Base-by-base conservation (phyloP, 2,113 vertebrate species). In the Protomyctophum bolini region DNA sequence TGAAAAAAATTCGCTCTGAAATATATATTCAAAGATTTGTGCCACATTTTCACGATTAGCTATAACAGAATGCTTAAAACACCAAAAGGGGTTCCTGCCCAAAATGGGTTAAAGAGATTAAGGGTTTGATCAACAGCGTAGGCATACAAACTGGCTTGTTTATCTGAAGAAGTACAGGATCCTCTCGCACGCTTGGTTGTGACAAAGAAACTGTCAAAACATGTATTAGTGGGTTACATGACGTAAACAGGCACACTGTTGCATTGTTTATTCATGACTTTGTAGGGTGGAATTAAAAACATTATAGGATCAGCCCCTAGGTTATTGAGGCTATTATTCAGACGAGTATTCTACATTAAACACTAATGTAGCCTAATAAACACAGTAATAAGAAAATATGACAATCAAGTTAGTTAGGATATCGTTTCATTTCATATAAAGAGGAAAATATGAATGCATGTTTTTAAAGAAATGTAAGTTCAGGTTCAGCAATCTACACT, bases 31-130 rank as follows among this genome's bases (percentile, higher is more conserved):
- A n/a, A n/a, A n/a, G n/a, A n/a, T n/a, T n/a, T n/a, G n/a, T n/a
- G n/a, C n/a, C n/a, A n/a, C n/a, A n/a, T n/a, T n/a, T n/a, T n/a
- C n/a, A n/a, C n/a, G n/a, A n/a, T n/a, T n/a, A n/a, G n/a, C n/a
- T n/a, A n/a, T n/a, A n/a, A n/a, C n/a, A n/a, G n/a, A n/a, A n/a
- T n/a, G n/a, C n/a, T n/a, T n/a, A n/a, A n/a, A n/a, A n/a, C n/a
- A n/a, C n/a, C n/a, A n/a, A n/a, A n/a, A n/a, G n/a, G n/a, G n/a
- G n/a, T n/a, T n/a, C n/a, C n/a, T n/a, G n/a, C n/a, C n/a, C n/a
- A n/a, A n/a, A n/a, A n/a, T n/a, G n/a, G n/a, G n/a, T n/a, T n/a
- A 91, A 82, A 86, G 64, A 84, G 82, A 89, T 89, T 85, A 89
- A 75, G 84, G 86, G 83, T 88, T 87, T 87, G 86, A 90, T 89